phyloP scores from a whole-genome alignment of 35 echinoderm and acorn worm genomes.

The Eucidaris tribuloides region DNA sequence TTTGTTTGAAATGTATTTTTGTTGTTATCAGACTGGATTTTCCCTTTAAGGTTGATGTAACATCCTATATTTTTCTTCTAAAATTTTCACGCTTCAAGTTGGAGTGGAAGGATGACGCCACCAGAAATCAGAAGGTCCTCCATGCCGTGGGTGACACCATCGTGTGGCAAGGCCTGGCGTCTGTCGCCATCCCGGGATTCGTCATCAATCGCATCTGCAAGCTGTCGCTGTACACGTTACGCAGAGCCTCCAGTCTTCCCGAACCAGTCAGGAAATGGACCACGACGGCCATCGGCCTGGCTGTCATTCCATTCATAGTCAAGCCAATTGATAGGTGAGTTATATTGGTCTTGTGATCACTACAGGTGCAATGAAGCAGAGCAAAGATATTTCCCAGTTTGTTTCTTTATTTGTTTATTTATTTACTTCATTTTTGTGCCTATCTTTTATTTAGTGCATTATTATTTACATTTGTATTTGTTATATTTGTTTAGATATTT shows the following conservation, averaged over 20 bases:
- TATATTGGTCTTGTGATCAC: neutral
- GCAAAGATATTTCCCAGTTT: too few species aligned
- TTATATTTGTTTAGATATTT: too few species aligned
- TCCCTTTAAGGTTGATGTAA: too few species aligned
- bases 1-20: too few species aligned
- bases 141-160: slow-evolving; percentile 56
- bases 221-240: slow-evolving; percentile 14
- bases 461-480: too few species aligned
- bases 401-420: too few species aligned
- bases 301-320: slow-evolving; percentile 48
- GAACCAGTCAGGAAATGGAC: slow-evolving; percentile 51
- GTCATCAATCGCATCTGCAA: slow-evolving; percentile 55
- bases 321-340: slow-evolving; percentile 71
- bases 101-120: slow-evolving; percentile 37
- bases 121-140: slow-evolving; percentile 22
- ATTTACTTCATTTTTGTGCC: too few species aligned
- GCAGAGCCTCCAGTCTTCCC: slow-evolving; percentile 43
- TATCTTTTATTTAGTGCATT: too few species aligned
- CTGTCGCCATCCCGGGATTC: slow-evolving; percentile 50
- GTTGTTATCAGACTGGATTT: too few species aligned
- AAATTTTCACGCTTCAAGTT: too few species aligned
- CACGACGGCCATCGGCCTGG: slow-evolving; percentile 48
- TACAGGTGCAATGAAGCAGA: too few species aligned
- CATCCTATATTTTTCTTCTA: too few species aligned
- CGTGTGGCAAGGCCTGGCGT: slow-evolving; percentile 58